These are phyloP conservation scores for Rhegmatorhina hoffmannsi DNA, from an alignment of 2,113 vertebrate genomes.

Conservation along the genomic window DNA sequence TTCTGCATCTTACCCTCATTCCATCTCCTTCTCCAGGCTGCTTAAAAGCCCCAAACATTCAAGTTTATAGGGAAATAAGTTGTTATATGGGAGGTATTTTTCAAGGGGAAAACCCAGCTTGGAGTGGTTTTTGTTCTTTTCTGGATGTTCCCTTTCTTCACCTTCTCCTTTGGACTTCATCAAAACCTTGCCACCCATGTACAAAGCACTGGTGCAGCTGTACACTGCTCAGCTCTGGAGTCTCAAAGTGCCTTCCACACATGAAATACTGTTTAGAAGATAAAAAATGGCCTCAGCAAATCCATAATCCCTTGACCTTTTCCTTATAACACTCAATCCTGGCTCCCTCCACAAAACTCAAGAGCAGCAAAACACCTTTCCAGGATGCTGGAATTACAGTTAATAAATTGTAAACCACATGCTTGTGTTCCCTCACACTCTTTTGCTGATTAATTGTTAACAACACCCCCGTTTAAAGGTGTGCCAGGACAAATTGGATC, in stretches of 20 bases:
- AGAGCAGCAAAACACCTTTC: background rate
- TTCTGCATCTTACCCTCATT: background rate
- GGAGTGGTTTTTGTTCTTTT: background rate
- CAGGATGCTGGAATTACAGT: background rate
- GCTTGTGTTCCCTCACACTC: background rate
- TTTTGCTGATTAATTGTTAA: background rate
- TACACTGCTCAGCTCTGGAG: background rate
- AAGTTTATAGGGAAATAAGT: background rate
- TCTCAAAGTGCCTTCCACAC: background rate
- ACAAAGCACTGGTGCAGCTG: fast-evolving
- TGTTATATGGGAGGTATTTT: background rate
- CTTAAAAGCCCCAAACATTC: background rate
- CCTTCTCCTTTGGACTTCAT: background rate
- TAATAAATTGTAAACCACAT: background rate
- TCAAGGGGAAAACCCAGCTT: background rate
- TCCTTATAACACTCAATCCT: background rate
- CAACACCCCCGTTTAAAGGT: background rate
- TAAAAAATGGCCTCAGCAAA: background rate
- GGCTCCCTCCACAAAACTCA: background rate
- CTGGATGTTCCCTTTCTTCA: background rate
- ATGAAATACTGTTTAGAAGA: background rate
- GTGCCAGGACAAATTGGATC: background rate
- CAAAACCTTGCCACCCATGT: fast-evolving
- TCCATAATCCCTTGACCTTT: background rate
- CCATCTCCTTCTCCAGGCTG: background rate